Conservation (phyloP, 2,113 vertebrate species). For the Platichthys stellatus region DNA sequence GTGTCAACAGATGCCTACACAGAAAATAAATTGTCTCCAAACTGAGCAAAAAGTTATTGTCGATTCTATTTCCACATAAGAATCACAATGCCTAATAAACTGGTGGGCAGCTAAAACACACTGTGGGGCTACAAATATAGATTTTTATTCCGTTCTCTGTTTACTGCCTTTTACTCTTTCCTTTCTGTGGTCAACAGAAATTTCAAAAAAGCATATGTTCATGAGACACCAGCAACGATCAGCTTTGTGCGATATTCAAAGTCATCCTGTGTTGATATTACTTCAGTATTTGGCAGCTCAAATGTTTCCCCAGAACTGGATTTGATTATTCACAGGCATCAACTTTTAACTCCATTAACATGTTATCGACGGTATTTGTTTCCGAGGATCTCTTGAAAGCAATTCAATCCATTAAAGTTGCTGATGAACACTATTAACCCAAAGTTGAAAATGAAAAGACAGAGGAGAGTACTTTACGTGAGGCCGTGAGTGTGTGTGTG, state of each 20-base stretch:
- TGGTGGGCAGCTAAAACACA: no score
- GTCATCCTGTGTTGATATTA: background rate
- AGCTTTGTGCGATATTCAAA: background rate
- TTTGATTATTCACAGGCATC: constrained; percentile 59
- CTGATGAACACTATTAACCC: constrained; percentile 55
- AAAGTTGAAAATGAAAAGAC: constrained; percentile 39
- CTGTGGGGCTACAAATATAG: background rate
- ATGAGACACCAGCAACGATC: background rate
- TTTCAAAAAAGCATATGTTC: no score
- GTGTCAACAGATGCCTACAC: no score
- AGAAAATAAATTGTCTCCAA: background rate
- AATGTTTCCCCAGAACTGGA: constrained; percentile 27
- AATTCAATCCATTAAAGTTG: constrained; percentile 68
- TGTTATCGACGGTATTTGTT: constrained; percentile 57
- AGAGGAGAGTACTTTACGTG: constrained; percentile 15
- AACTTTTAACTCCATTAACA: constrained; percentile 35
- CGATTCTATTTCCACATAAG: no score
- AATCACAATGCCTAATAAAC: no score
- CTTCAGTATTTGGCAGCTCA: constrained; percentile 15
- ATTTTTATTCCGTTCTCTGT: background rate
- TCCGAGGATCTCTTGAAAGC: constrained; percentile 59
- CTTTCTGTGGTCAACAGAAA: no score
- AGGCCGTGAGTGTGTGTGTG: constrained; percentile 5
- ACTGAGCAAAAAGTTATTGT: background rate
- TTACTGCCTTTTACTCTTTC: background rate